A percentile compares a stretch with the other conserved stretches of the same genome.
Evolutionary conservation across 2,888 invertebrate genomes (phyloP).

Genomic region (Orthosia gracilis): DNA sequence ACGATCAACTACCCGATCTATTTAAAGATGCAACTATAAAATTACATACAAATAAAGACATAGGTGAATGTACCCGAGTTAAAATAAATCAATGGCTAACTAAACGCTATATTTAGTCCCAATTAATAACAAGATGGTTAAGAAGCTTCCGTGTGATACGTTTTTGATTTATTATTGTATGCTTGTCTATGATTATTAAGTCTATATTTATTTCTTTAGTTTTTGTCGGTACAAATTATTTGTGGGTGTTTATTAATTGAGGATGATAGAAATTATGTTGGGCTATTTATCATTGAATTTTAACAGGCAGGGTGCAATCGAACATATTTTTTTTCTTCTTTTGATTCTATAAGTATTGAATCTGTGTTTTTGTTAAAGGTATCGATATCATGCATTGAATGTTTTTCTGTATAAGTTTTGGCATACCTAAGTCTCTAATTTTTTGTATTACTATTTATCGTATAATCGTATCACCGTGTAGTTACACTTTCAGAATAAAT

Average conservation of each 20-base stretch:
- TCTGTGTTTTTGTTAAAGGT: background rate
- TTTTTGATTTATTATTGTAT: slow-evolving; percentile 52
- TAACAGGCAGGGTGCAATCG: background rate
- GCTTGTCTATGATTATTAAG: slow-evolving; percentile 48
- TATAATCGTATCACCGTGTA: background rate
- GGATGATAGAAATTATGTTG: slow-evolving; percentile 40
- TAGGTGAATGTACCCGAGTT: slow-evolving; percentile 61
- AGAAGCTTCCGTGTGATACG: slow-evolving; percentile 59
- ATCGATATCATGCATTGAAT: background rate
- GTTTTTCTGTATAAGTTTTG: background rate
- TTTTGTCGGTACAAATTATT: slow-evolving; percentile 43
- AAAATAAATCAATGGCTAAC: slow-evolving; percentile 67
- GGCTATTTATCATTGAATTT: slow-evolving; percentile 35
- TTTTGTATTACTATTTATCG: background rate
- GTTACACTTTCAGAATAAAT: slow-evolving; percentile 7
- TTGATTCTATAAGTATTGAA: background rate
- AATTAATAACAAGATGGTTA: slow-evolving; percentile 59
- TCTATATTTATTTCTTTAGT: slow-evolving; percentile 47
- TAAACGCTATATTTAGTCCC: slow-evolving; percentile 62
- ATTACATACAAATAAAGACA: slow-evolving; percentile 53
- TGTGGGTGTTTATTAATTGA: slow-evolving; percentile 58
- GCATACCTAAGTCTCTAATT: background rate
- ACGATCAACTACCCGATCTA: slow-evolving; percentile 32
- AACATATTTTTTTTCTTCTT: slow-evolving; percentile 1
- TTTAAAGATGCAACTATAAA: slow-evolving; percentile 55